Conservation (phyloP, 2,113 vertebrate genomes). For the Seriola rivoliana region DNA sequence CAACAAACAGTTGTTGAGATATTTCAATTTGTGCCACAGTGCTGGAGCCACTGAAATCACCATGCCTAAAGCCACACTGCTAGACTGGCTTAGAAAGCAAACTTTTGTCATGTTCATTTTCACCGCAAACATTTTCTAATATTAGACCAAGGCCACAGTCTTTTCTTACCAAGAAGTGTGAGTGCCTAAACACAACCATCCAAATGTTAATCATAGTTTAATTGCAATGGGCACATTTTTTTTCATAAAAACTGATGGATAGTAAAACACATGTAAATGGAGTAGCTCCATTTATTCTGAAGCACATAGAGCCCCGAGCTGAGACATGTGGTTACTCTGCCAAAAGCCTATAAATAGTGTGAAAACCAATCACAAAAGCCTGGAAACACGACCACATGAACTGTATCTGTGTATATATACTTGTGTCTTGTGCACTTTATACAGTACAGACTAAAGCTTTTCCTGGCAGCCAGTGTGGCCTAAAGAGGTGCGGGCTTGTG, state of each 20-base stretch:
- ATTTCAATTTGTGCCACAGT: not conserved
- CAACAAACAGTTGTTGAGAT: not conserved
- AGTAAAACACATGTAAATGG: not conserved
- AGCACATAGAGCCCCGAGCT: not conserved
- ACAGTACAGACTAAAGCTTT: constrained; percentile 20
- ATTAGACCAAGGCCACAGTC: not conserved
- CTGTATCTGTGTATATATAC: not conserved
- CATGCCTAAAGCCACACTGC: no score
- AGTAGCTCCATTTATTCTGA: not conserved
- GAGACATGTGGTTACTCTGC: not conserved
- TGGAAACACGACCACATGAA: not conserved
- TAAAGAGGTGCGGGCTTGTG: constrained; percentile 38
- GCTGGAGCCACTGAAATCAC: no score
- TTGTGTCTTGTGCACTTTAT: not conserved
- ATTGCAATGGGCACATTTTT: not conserved
- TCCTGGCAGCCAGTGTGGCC: constrained; percentile 22
- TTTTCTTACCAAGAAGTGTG: not conserved
- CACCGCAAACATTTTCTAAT: not conserved
- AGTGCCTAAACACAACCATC: not conserved
- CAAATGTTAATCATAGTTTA: not conserved
- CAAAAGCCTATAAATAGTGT: not conserved
- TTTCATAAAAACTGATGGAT: not conserved
- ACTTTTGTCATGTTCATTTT: no score
- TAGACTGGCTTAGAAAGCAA: no score
- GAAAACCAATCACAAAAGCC: not conserved